Conservation (phyloP, 2,113 vertebrate species). For the Psittacus erithacus region DNA sequence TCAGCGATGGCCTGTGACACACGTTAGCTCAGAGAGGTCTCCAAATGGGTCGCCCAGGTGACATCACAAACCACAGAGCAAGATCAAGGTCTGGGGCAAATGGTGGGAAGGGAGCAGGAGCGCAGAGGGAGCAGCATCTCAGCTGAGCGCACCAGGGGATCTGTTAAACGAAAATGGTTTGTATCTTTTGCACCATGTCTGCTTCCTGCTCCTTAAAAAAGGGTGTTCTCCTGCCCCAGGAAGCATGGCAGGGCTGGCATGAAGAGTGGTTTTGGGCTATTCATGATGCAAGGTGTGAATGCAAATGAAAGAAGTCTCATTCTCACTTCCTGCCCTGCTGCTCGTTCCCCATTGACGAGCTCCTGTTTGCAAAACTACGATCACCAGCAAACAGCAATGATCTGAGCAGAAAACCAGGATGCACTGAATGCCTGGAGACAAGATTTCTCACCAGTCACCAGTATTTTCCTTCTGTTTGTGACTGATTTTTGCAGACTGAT, state of each 20-base stretch:
- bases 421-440: background rate
- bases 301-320: fast-evolving
- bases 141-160: background rate
- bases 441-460: background rate
- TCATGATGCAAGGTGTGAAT: background rate
- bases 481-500: background rate
- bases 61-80: background rate
- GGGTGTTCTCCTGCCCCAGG: background rate
- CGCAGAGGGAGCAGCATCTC: background rate
- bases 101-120: background rate
- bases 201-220: background rate
- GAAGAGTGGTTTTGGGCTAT: background rate
- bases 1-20: background rate
- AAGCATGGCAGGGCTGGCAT: fast-evolving
- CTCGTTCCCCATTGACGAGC: background rate
- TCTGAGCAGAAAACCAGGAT: background rate
- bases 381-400: background rate
- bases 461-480: background rate
- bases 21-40: background rate
- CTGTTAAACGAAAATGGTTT: background rate
- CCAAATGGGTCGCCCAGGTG: fast-evolving
- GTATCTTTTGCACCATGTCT: background rate
- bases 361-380: background rate
- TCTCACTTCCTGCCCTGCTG: background rate
- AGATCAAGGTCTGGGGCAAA: background rate